Evolutionary conservation across 2,797 vertebrate genomes (phyloP).

Genomic region (Adrianichthys oophorus): DNA sequence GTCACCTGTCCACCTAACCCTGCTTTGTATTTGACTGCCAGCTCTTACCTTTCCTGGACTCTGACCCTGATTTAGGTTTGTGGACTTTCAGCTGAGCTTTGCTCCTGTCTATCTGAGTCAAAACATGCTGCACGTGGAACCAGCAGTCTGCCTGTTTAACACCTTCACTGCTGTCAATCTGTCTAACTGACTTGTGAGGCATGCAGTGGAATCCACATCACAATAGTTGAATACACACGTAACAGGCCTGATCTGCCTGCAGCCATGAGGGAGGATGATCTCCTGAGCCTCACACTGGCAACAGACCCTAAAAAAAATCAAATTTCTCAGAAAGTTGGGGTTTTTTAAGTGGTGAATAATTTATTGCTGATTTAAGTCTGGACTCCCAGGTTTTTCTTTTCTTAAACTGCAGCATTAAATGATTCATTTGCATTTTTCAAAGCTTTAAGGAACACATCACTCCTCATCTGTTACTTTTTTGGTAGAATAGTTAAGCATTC

Average conservation of each 20-base stretch:
- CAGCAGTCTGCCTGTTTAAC: no score
- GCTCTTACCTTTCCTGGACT: no score
- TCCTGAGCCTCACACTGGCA: not conserved
- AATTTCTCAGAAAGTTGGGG: no score
- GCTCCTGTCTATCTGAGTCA: no score
- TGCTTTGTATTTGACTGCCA: no score
- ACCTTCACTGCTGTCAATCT: not conserved
- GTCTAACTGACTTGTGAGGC: slow-evolving; percentile 14
- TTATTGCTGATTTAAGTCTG: slow-evolving; percentile 9
- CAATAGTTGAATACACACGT: slow-evolving; percentile 22
- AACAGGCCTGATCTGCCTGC: slow-evolving; percentile 21
- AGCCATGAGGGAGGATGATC: slow-evolving; percentile 21
- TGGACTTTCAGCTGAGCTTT: no score
- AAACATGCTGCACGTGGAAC: no score
- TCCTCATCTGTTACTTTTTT: slow-evolving; percentile 40
- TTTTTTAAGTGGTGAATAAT: slow-evolving; percentile 4
- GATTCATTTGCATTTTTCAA: slow-evolving; percentile 51
- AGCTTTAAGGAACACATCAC: slow-evolving; percentile 38
- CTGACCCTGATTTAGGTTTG: no score
- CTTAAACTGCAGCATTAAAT: slow-evolving; percentile 29
- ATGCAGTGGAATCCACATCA: slow-evolving; percentile 13
- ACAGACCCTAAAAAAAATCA: no score
- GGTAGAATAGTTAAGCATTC: no score
- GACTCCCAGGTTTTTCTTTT: slow-evolving; percentile 9
- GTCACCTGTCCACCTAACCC: no score